phyloP scores from a whole-genome alignment of 2,888 invertebrate genomes.

The Eucera pruinosa region DNA sequence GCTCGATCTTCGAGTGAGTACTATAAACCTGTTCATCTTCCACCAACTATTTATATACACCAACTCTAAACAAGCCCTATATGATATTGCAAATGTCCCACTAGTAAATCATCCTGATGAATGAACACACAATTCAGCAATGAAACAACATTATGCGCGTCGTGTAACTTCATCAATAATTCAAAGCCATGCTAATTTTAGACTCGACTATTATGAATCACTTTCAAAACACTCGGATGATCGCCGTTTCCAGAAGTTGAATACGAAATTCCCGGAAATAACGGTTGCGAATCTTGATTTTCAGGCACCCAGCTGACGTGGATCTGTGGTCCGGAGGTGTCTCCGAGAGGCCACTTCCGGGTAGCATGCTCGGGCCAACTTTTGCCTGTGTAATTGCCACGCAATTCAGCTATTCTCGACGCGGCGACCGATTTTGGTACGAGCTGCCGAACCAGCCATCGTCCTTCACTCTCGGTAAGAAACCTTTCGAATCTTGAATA shows the following conservation, averaged over 20 bases:
- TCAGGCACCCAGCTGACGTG: conserved; percentile 94
- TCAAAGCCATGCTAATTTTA: not conserved
- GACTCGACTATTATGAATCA: conserved; percentile 2
- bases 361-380: conserved; percentile 96
- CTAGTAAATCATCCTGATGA: not conserved
- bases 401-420: conserved; percentile 94
- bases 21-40: too few relatives aligned
- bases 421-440: conserved; percentile 98
- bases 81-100: not conserved
- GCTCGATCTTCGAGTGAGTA: conserved; percentile 92
- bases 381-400: conserved; percentile 97
- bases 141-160: not conserved
- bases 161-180: conserved; percentile 1
- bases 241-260: conserved; percentile 10
- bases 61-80: not conserved
- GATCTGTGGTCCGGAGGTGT: conserved; percentile 98
- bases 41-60: not conserved
- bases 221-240: not conserved
- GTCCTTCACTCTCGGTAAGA: conserved; percentile 90
- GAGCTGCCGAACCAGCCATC: conserved; percentile 96
- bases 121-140: not conserved
- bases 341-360: conserved; percentile 94
- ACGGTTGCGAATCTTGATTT: conserved; percentile 30
- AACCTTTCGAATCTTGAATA: conserved; percentile 53
- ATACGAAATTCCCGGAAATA: conserved; percentile 37